These are phyloP conservation scores for Steromphala cineraria DNA, from an alignment of 2,888 invertebrate species.

Conservation along the genomic window DNA sequence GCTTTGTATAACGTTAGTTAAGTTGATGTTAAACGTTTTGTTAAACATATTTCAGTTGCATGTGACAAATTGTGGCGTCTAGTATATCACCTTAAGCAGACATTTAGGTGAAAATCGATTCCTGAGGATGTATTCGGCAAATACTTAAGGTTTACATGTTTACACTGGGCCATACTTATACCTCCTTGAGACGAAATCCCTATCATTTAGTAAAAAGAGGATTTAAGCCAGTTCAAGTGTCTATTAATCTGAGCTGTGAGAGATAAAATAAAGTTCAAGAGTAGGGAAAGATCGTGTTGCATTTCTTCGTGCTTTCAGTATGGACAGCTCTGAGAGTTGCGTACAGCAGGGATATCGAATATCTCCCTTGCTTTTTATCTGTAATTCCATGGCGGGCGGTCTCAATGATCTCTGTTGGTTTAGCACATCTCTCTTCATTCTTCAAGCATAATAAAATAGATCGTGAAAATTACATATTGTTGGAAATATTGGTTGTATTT, in stretches of 20 bases:
- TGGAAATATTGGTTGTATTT: too few relatives aligned
- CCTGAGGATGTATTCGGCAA: too few relatives aligned
- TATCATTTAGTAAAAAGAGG: not conserved
- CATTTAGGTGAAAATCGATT: too few relatives aligned
- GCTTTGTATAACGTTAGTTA: too few relatives aligned
- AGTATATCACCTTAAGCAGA: too few relatives aligned
- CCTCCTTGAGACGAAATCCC: not conserved
- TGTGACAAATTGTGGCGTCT: too few relatives aligned
- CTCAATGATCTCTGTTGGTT: not conserved
- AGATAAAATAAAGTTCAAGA: not conserved
- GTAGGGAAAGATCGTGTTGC: not conserved
- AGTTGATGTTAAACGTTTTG: too few relatives aligned
- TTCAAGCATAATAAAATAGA: too few relatives aligned
- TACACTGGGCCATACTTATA: not conserved
- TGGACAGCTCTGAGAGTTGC: not conserved
- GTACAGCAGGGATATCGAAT: not conserved
- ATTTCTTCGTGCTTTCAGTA: not conserved
- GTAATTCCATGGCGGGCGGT: not conserved
- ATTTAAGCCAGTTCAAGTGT: slow-evolving; percentile 1
- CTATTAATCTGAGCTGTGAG: not conserved
- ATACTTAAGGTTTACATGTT: too few relatives aligned
- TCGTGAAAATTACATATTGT: too few relatives aligned
- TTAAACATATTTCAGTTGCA: too few relatives aligned
- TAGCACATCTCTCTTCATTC: too few relatives aligned
- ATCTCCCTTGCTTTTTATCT: not conserved